Base-by-base conservation (phyloP, 2,888 invertebrate species). In the Dryadula phaetusa region DNA sequence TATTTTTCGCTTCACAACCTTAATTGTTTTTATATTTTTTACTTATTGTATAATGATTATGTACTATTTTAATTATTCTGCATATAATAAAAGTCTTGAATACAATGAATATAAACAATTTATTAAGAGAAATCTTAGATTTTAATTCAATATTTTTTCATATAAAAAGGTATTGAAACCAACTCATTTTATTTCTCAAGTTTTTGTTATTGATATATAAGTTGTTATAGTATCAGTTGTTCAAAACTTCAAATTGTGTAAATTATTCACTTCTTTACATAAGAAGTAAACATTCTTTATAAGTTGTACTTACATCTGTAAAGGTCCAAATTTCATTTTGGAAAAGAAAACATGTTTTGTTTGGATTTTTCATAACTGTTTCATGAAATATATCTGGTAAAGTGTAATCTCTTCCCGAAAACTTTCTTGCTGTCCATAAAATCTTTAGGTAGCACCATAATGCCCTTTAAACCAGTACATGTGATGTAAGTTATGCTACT, bases 261-360 rank as follows among this genome's bases (percentile, higher is more conserved):
- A 37, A 37, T 12, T 37, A 37, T 37, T 37, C 10, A 10, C 10
- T 10, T 12, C 37, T 37, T 12, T 12, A 12, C 3, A n/a, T 20
- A 20, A 40, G 22, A 20, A 46, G 52, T 25, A 12, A 44, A 42
- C 14, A 42, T 34, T 44, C n/a, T 52, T 14, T 34, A 34, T 44
- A 18, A 3, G 18, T 10, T 22, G 12, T 49, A 37, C 66, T 54
- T 70, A 98, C 96, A 93, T 98, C 95, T 76, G 95, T 94, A 83
- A 97, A 98, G 1, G 96, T 97, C 97, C 97, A 98, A 76, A 95
- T 94, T 93, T 96, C 95, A 80, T 97, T 96, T 83, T 98, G 96
- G 79, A 94, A 96, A 62, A 98, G 88, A 74, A 98, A 95, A 74
- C 97, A 97, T 20, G 95, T 87, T 88, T 98, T 98, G 74, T 97